Base-by-base conservation (phyloP, 2,888 invertebrate genomes). In the Meloe dianella region DNA sequence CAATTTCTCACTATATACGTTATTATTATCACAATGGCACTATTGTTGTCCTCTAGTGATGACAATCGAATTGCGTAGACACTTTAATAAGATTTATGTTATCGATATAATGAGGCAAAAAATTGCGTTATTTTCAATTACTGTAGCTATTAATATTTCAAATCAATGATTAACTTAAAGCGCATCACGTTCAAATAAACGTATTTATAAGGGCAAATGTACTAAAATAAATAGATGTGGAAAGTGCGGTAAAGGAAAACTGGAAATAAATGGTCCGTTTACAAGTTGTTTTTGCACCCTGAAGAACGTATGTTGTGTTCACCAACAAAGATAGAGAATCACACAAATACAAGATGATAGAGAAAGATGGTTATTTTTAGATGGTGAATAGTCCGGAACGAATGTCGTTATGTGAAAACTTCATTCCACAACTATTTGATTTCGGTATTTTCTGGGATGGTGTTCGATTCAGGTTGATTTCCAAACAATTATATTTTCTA, bases 261-360 rank as follows among this genome's bases (percentile, higher is more conserved):
- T 51, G 51, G 71, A 65, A 75, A 72, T 73, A 76, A 78, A 78
- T 77, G 78, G 76, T 74, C 75, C 77, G 76, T 75, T 76, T 76
- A 78, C 76, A 76, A 77, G 76, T 77, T 78, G 77, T 78, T 78
- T 78, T 78, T 77, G 74, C 73, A 69, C 72, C 74, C 65, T 12
- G 24, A 69, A 65, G 62, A 75, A 68, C 76, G 76, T 77, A 77
- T 76, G 78, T 72, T 76, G 68, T 71, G 67, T 69, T 68, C 70
- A 38, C 66, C n/a, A 71, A 73, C 67, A 71, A 69, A 73, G 74
- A 75, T 56, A 72, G 67, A 66, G 59, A 71, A 63, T 61, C 70
- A 67, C 62, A 67, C 68, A 65, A 71, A 71, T 70, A 66, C 12
- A 6, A 63, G 41, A 63, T 56, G 69, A 60, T 51, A 59, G 67